Evolutionary conservation across 1,140 invertebrate genomes (phyloP).

Genomic region (Mactra quadrangularis): DNA sequence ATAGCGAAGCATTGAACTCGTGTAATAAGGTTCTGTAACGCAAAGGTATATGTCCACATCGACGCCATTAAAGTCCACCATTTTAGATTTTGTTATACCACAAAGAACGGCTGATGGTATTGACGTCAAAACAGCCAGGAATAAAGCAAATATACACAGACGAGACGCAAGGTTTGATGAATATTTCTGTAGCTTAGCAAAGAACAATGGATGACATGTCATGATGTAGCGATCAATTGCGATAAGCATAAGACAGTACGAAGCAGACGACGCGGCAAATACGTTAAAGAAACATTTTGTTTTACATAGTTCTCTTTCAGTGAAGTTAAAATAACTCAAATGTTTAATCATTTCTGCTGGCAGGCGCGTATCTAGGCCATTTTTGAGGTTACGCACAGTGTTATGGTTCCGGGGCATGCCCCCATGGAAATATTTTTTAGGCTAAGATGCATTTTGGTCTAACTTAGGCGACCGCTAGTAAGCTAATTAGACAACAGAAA

Average conservation of each 20-base stretch:
- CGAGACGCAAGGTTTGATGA: slow-evolving; percentile 3
- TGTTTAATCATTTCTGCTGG: too few relatives aligned
- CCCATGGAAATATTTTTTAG: too few relatives aligned
- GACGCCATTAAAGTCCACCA: neutral
- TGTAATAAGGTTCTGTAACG: slow-evolving; percentile 13
- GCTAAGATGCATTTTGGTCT: too few relatives aligned
- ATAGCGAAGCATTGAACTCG: neutral
- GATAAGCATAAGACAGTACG: slow-evolving; percentile 29
- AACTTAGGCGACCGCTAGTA: too few relatives aligned
- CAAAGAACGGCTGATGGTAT: slow-evolving; percentile 33
- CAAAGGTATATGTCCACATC: slow-evolving; percentile 17
- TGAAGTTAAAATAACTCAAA: too few relatives aligned
- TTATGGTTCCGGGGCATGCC: too few relatives aligned
- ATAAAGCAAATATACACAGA: slow-evolving; percentile 29
- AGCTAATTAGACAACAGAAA: too few relatives aligned
- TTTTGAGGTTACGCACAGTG: too few relatives aligned
- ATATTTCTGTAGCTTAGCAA: neutral
- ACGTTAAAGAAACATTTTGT: slow-evolving; percentile 58
- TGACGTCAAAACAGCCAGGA: slow-evolving; percentile 38
- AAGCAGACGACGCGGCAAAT: slow-evolving; percentile 40
- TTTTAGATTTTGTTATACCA: slow-evolving; percentile 8
- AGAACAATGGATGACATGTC: slow-evolving; percentile 37
- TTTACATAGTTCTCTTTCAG: too few relatives aligned
- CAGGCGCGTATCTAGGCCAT: too few relatives aligned
- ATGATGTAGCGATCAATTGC: slow-evolving; percentile 42